Percentiles rank a stretch among this genome's conserved stretches.
These are phyloP conservation scores for Listronotus bonariensis DNA, from an alignment of 1,140 invertebrate species.

Conservation along the genomic window DNA sequence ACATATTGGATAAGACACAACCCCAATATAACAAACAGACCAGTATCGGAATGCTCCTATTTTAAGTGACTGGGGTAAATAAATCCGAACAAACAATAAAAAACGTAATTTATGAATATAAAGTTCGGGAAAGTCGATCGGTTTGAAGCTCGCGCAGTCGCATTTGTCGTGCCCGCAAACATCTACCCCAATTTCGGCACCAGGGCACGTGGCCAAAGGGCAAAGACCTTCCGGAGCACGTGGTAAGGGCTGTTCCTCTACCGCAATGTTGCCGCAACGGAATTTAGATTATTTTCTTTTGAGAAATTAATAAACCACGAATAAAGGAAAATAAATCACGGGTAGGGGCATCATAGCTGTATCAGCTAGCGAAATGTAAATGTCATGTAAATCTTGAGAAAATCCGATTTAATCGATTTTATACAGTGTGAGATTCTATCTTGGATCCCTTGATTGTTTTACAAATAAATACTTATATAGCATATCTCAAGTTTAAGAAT, in stretches of 20 bases:
- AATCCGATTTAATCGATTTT: too few relatives aligned
- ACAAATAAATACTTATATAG: too few relatives aligned
- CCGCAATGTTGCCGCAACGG: constrained; percentile 19
- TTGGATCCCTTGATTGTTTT: too few relatives aligned
- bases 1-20: constrained; percentile 8
- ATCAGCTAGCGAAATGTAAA: too few relatives aligned
- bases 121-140: constrained; percentile 26
- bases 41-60: constrained; percentile 32
- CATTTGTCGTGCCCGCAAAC: constrained; percentile 3
- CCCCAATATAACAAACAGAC: constrained; percentile 12
- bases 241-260: constrained; percentile 13
- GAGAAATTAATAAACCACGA: neutral
- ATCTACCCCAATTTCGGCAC: constrained; percentile 31
- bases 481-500: too few relatives aligned
- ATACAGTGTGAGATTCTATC: too few relatives aligned
- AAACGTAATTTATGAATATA: constrained; percentile 35
- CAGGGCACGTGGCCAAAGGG: constrained; percentile 32
- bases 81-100: constrained; percentile 35
- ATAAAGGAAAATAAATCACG: too few relatives aligned
- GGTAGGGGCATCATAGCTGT: too few relatives aligned
- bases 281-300: neutral
- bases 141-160: constrained; percentile 18
- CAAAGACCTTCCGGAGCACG: constrained; percentile 26
- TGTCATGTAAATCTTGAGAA: too few relatives aligned
- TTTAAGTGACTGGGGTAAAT: constrained; percentile 17